A percentile compares a stretch with the other conserved stretches of the same genome.
These are phyloP conservation scores for Threskiornis aethiopicus DNA, from an alignment of 2,797 vertebrate genomes.

Conservation along the genomic window DNA sequence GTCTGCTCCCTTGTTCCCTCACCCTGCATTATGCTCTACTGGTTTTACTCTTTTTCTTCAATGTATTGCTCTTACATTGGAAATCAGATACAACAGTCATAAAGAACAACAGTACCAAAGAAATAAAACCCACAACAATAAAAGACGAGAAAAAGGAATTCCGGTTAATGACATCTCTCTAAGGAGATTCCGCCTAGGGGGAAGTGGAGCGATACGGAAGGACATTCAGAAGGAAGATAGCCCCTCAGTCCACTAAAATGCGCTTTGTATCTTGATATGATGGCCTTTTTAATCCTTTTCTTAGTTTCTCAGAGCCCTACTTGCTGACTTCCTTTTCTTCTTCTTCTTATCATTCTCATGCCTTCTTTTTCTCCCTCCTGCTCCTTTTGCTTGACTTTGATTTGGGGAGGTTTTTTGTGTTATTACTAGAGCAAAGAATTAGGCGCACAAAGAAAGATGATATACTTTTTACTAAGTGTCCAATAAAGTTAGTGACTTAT, in stretches of 20 bases:
- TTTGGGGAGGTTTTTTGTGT: not conserved
- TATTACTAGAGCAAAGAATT: not conserved
- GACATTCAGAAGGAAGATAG: not conserved
- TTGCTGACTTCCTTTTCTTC: not conserved
- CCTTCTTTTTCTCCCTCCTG: not conserved
- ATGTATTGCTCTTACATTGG: conserved; percentile 12
- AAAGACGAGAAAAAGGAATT: not conserved
- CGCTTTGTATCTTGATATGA: not conserved
- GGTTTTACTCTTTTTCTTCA: not conserved
- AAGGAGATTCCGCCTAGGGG: not conserved
- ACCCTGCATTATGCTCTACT: not conserved
- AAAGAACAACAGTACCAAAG: not conserved
- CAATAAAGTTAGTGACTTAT: not conserved
- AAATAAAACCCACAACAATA: conserved; percentile 23
- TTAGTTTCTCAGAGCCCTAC: not conserved
- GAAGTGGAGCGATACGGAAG: not conserved
- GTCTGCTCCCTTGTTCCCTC: not conserved
- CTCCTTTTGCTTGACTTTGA: not conserved
- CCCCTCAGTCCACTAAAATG: not conserved
- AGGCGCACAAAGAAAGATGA: not conserved
- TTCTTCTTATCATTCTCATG: not conserved
- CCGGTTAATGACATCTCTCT: not conserved
- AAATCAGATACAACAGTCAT: conserved; percentile 20
- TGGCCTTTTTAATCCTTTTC: not conserved
- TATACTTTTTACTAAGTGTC: not conserved